phyloP scores from a whole-genome alignment of 2,797 vertebrate genomes.

The Coracias cyanogaster region DNA sequence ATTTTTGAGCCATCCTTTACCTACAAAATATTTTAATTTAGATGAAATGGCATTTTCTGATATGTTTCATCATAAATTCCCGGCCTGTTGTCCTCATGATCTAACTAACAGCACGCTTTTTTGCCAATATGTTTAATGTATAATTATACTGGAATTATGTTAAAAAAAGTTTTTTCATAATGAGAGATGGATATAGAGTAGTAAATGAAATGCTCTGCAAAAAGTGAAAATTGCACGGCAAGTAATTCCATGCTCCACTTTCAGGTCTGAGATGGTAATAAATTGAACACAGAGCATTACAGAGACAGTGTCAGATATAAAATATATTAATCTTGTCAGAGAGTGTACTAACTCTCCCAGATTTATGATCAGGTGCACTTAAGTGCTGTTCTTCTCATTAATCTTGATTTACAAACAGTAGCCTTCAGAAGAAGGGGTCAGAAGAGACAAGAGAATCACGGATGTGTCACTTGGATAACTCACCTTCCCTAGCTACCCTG shows the following conservation, averaged over 20 bases:
- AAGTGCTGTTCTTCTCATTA: slow-evolving; percentile 67
- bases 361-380: slow-evolving; percentile 71
- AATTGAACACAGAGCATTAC: slow-evolving; percentile 21
- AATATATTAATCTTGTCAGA: slow-evolving; percentile 67
- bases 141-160: not conserved
- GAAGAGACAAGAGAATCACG: slow-evolving; percentile 20
- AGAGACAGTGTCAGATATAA: slow-evolving; percentile 46
- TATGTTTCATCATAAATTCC: not conserved
- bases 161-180: not conserved
- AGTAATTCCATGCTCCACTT: not conserved
- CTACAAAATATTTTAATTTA: not conserved
- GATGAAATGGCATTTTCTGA: not conserved
- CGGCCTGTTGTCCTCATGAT: not conserved
- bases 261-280: slow-evolving; percentile 31
- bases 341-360: slow-evolving; percentile 62
- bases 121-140: not conserved
- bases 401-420: slow-evolving; percentile 76
- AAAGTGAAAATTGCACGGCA: slow-evolving; percentile 11
- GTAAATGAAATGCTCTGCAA: slow-evolving; percentile 14
- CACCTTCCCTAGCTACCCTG: not conserved
- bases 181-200: not conserved
- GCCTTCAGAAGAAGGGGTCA: slow-evolving; percentile 50
- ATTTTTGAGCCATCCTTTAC: not conserved
- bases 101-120: not conserved
- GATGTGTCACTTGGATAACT: slow-evolving; percentile 32